Conservation (phyloP, 1,140 invertebrate species). For the Ruditapes philippinarum region DNA sequence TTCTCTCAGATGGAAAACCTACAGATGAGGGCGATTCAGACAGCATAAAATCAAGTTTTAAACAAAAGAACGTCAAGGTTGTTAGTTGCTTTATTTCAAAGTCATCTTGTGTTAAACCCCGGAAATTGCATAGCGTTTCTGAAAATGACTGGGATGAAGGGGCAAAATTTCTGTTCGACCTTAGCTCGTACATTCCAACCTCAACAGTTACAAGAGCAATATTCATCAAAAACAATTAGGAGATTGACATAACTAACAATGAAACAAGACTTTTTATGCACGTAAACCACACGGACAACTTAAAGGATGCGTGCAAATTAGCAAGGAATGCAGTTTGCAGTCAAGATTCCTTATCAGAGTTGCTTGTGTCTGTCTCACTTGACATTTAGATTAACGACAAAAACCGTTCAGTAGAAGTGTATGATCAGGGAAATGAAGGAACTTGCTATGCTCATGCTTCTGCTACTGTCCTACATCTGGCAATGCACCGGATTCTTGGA, state of each 20-base stretch:
- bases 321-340: slow-evolving; percentile 8
- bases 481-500: slow-evolving; percentile 45
- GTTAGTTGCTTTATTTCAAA: background rate
- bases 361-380: slow-evolving; percentile 3
- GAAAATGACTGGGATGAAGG: too few relatives aligned
- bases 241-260: slow-evolving; percentile 34
- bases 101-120: background rate
- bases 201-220: background rate
- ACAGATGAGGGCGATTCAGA: background rate
- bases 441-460: slow-evolving; percentile 59
- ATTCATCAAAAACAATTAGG: slow-evolving; percentile 38
- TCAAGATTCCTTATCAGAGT: slow-evolving; percentile 41
- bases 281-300: slow-evolving; percentile 31
- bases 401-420: background rate
- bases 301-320: slow-evolving; percentile 3
- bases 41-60: background rate
- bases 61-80: background rate
- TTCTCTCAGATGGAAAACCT: background rate
- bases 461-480: slow-evolving; percentile 42
- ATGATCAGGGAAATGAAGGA: background rate
- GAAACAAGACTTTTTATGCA: slow-evolving; percentile 52
- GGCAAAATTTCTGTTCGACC: too few relatives aligned
- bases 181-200: background rate
- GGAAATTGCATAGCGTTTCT: background rate
- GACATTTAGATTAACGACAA: slow-evolving; percentile 53